These are phyloP conservation scores for Pediacus dermestoides DNA, from an alignment of 2,888 invertebrate species.

Conservation along the genomic window DNA sequence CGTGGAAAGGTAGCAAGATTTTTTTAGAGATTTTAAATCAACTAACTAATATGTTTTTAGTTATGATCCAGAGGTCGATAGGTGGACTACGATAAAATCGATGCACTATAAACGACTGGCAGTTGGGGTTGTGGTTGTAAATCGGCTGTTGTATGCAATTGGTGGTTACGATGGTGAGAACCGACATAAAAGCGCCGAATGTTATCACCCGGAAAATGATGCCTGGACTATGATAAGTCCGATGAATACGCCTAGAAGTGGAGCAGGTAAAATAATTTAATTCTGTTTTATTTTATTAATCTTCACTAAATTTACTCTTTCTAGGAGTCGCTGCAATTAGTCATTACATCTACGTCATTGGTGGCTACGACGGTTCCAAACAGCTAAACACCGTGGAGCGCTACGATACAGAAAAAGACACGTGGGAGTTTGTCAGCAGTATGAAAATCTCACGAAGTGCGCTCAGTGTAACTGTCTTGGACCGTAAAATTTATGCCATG, in stretches of 20 bases:
- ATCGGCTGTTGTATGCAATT: conserved; percentile 68
- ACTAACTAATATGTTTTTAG: conserved; percentile 48
- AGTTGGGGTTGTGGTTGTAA: conserved; percentile 74
- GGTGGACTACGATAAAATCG: conserved; percentile 71
- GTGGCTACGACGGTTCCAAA: conserved; percentile 84
- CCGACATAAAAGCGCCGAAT: conserved; percentile 76
- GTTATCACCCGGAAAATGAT: conserved; percentile 91
- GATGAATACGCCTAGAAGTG: conserved; percentile 77
- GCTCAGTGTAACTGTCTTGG: conserved; percentile 80
- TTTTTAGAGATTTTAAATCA: background rate
- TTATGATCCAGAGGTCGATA: conserved; percentile 82
- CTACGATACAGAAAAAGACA: conserved; percentile 78
- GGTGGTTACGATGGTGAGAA: conserved; percentile 85
- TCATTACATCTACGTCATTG: conserved; percentile 88
- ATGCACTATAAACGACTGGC: conserved; percentile 79
- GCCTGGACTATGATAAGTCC: conserved; percentile 79
- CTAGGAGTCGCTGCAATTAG: conserved; percentile 80
- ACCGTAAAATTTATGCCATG: conserved; percentile 85
- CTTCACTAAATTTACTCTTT: too few species aligned
- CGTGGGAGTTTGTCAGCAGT: conserved; percentile 74
- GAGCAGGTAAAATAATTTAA: conserved; percentile 61
- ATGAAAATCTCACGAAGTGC: conserved; percentile 83
- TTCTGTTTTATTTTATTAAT: conserved; percentile 20
- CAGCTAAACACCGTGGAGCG: conserved; percentile 83
- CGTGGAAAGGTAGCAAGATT: conserved; percentile 87